Evolutionary conservation across 2,797 vertebrate species (phyloP).

Genomic region (Liparis tanakae): DNA sequence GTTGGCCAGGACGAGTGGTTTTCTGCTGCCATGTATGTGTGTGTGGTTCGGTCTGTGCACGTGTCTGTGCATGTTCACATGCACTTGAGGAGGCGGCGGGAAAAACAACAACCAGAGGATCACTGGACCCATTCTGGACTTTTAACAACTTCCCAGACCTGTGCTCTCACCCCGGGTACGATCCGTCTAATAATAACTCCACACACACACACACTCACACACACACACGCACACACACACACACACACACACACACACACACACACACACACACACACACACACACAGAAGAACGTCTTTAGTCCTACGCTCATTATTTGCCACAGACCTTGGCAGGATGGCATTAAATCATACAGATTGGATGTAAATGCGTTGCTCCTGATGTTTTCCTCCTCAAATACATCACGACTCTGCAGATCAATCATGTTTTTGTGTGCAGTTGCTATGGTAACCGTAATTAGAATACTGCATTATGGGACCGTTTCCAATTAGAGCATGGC

Average conservation of each 20-base stretch:
- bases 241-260: no score
- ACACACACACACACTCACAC: conserved; percentile 28
- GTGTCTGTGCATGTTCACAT: background rate
- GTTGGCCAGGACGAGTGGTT: conserved; percentile 19
- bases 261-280: no score
- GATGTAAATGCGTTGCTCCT: conserved; percentile 11
- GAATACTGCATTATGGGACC: conserved; percentile 48
- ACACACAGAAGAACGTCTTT: conserved; percentile 22
- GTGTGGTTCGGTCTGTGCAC: background rate
- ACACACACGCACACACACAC: no score
- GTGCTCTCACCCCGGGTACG: conserved; percentile 43
- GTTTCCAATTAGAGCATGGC: conserved; percentile 65
- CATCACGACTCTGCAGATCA: conserved; percentile 23
- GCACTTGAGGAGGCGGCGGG: conserved; percentile 48
- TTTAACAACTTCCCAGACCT: conserved; percentile 66
- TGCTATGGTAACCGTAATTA: conserved; percentile 70
- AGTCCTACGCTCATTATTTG: conserved; percentile 7
- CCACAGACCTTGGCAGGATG: background rate
- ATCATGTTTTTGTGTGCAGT: conserved; percentile 45
- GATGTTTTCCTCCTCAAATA: conserved; percentile 20
- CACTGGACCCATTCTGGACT: conserved; percentile 66
- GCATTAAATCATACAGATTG: conserved; percentile 19
- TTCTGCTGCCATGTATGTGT: conserved; percentile 3
- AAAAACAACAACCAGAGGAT: conserved; percentile 62
- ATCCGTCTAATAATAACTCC: conserved; percentile 59